phyloP scores from a whole-genome alignment of 2,113 vertebrate species.

The Sinosuthora webbiana region DNA sequence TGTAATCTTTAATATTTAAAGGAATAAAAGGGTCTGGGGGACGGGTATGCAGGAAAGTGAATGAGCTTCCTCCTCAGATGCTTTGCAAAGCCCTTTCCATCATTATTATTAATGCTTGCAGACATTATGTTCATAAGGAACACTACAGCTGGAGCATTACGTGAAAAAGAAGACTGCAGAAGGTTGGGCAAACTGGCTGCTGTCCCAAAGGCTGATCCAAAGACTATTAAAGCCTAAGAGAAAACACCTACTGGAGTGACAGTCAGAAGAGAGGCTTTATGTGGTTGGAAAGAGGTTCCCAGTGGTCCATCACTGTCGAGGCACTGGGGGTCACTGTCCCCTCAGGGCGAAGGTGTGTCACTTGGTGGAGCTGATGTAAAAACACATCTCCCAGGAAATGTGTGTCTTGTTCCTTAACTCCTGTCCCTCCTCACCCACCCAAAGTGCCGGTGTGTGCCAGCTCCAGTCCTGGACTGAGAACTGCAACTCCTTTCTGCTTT shows the following conservation, averaged over 20 bases:
- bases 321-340: background rate
- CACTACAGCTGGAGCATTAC: background rate
- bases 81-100: background rate
- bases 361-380: background rate
- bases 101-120: background rate
- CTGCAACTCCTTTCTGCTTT: background rate
- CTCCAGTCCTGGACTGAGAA: background rate
- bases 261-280: background rate
- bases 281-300: background rate
- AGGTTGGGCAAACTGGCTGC: background rate
- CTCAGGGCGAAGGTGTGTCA: background rate
- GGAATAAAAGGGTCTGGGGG: background rate
- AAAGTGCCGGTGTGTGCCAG: background rate
- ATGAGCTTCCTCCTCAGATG: conserved; percentile 35
- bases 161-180: background rate
- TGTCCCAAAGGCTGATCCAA: background rate
- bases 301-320: background rate
- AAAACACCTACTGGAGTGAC: background rate
- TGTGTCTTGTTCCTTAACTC: background rate
- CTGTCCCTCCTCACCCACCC: background rate
- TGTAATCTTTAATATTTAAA: conserved; percentile 30
- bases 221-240: background rate
- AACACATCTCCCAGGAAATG: background rate
- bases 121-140: background rate
- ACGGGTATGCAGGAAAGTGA: background rate